Percentiles rank a stretch among this genome's conserved stretches.
phyloP scores from a whole-genome alignment of 2,113 vertebrate species.

The Anarrhichthys ocellatus region DNA sequence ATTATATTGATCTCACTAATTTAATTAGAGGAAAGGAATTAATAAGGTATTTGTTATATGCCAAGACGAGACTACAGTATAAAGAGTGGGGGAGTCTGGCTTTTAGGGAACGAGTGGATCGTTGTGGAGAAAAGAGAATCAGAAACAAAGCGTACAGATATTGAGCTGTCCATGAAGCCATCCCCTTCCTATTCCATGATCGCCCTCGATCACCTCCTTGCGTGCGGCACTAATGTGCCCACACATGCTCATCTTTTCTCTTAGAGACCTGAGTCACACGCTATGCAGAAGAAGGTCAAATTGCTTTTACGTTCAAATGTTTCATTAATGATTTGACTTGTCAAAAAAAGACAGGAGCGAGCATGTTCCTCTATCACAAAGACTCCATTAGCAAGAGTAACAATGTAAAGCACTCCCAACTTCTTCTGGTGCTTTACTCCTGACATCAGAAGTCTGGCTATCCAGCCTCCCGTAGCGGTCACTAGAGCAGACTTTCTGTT shows the following conservation, averaged over 20 bases:
- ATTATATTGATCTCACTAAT: constrained; percentile 76
- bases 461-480: constrained; percentile 8
- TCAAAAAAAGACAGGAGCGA: constrained; percentile 47
- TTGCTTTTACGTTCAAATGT: constrained; percentile 55
- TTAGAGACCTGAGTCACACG: constrained; percentile 32
- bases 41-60: constrained; percentile 50
- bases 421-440: constrained; percentile 25
- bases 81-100: neutral
- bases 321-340: constrained; percentile 66
- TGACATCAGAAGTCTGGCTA: constrained; percentile 20
- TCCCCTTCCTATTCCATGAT: constrained; percentile 9
- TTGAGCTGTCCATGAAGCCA: neutral
- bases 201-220: constrained; percentile 2
- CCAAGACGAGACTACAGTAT: constrained; percentile 28
- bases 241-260: constrained; percentile 31
- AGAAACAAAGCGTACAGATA: neutral
- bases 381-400: constrained; percentile 66
- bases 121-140: neutral
- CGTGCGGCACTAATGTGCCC: constrained; percentile 51
- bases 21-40: constrained; percentile 70
- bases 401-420: constrained; percentile 67
- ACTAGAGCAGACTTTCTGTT: neutral
- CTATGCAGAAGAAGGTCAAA: constrained; percentile 45
- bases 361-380: constrained; percentile 43
- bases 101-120: neutral